A percentile compares a stretch with the other conserved stretches of the same genome.
Evolutionary conservation across 2,888 invertebrate species (phyloP).

Genomic region (Thelaira solivaga): DNA sequence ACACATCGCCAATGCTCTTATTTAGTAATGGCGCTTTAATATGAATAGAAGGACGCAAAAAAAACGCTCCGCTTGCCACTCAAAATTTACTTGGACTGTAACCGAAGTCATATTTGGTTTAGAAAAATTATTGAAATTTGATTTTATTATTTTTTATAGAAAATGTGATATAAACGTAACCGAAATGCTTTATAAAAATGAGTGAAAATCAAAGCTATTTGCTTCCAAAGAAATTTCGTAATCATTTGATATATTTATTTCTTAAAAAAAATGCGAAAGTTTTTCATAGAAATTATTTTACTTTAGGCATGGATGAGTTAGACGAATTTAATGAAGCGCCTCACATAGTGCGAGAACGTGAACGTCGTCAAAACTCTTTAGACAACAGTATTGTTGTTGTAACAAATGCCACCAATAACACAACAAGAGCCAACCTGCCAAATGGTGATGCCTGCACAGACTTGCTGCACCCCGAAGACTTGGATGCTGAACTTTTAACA

Average conservation of each 20-base stretch:
- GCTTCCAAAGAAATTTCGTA: too few relatives aligned
- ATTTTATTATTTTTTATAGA: too few relatives aligned
- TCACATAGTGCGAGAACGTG: constrained; percentile 82
- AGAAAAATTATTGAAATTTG: too few relatives aligned
- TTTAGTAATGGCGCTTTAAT: too few relatives aligned
- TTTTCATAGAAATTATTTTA: background rate
- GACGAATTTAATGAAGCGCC: constrained; percentile 95
- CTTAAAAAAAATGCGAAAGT: background rate
- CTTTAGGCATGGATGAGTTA: constrained; percentile 85
- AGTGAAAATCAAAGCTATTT: too few relatives aligned
- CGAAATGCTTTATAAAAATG: too few relatives aligned
- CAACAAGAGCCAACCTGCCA: constrained; percentile 69
- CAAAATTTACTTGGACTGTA: too few relatives aligned
- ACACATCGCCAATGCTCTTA: too few relatives aligned
- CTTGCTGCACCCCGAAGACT: constrained; percentile 74
- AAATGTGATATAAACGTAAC: background rate
- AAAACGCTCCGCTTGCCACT: too few relatives aligned
- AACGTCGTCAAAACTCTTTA: constrained; percentile 72
- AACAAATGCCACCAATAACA: constrained; percentile 66
- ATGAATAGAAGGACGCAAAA: too few relatives aligned
- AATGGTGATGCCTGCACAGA: constrained; percentile 75
- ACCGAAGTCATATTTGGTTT: too few relatives aligned
- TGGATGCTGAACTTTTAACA: constrained; percentile 75
- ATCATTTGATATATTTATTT: too few relatives aligned
- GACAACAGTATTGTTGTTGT: constrained; percentile 67